phyloP scores from a whole-genome alignment of 1,140 invertebrate genomes.

The Homarus americanus region DNA sequence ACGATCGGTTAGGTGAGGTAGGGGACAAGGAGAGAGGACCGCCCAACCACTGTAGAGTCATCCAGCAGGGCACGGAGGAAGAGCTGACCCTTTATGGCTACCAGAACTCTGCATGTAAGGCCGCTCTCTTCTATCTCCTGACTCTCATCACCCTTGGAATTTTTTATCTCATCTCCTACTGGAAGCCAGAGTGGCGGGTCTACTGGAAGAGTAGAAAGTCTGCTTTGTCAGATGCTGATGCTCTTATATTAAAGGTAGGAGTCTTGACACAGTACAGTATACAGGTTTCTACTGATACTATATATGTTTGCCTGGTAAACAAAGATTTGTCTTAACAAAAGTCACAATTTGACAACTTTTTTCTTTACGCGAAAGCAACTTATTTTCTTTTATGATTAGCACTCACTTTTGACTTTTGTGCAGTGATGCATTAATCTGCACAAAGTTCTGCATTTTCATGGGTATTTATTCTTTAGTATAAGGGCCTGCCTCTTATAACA shows the following conservation, averaged over 20 bases:
- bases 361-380: too few species aligned
- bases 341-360: too few species aligned
- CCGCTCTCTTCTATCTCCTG: slow-evolving; percentile 74
- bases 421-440: too few species aligned
- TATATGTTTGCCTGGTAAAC: too few species aligned
- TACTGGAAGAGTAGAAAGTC: slow-evolving; percentile 74
- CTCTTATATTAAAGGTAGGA: slow-evolving; percentile 74
- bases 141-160: slow-evolving; percentile 74
- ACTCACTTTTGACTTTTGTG: too few species aligned
- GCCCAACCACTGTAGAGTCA: slow-evolving; percentile 28
- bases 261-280: not conserved
- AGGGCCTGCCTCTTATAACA: too few species aligned
- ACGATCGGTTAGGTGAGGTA: slow-evolving; percentile 52
- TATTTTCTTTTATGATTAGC: too few species aligned
- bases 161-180: slow-evolving; percentile 76
- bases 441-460: too few species aligned
- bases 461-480: too few species aligned
- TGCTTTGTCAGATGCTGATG: slow-evolving; percentile 75
- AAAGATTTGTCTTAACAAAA: too few species aligned
- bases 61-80: slow-evolving; percentile 55
- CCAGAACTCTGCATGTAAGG: slow-evolving; percentile 11
- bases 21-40: not conserved
- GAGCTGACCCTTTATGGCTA: slow-evolving; percentile 44
- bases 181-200: slow-evolving; percentile 76
- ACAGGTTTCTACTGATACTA: too few species aligned